Evolutionary conservation across 2,888 invertebrate genomes (phyloP).

Genomic region (Seira musarum): DNA sequence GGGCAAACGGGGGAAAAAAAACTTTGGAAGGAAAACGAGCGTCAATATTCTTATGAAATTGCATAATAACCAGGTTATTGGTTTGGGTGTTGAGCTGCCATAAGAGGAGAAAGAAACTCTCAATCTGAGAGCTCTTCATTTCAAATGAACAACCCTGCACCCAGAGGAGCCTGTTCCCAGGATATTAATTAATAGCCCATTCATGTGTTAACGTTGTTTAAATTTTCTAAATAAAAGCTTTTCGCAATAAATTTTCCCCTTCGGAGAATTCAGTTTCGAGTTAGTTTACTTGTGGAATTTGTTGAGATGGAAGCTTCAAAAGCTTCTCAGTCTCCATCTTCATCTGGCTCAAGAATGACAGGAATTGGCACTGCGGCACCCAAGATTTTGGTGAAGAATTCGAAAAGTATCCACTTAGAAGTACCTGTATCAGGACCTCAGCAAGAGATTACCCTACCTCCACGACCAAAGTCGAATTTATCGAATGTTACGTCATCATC

Average conservation of each 20-base stretch:
- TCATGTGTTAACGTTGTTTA: too few relatives aligned
- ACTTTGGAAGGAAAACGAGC: neutral
- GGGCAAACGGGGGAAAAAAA: too few relatives aligned
- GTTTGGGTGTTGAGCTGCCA: neutral
- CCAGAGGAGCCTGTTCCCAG: too few relatives aligned
- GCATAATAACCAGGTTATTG: neutral
- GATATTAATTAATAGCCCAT: too few relatives aligned
- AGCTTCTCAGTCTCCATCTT: conserved; percentile 10
- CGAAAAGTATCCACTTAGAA: conserved; percentile 36
- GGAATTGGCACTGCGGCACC: neutral
- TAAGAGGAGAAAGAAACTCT: neutral
- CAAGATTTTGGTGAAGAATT: conserved; percentile 23
- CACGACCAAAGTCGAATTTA: conserved; percentile 39
- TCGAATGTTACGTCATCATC: conserved; percentile 42
- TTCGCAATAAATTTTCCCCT: too few relatives aligned
- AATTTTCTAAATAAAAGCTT: too few relatives aligned
- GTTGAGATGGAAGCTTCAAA: conserved; percentile 24
- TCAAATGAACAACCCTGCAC: too few relatives aligned
- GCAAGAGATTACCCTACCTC: conserved; percentile 24
- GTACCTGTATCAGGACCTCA: conserved; percentile 16
- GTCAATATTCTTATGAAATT: conserved; percentile 14
- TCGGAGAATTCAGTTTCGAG: too few relatives aligned
- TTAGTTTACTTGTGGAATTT: too few relatives aligned
- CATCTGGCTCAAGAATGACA: neutral
- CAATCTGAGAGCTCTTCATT: conserved; percentile 16